These are phyloP conservation scores for Plectrocnemia conspersa DNA, from an alignment of 1,140 invertebrate species.

Conservation along the genomic window DNA sequence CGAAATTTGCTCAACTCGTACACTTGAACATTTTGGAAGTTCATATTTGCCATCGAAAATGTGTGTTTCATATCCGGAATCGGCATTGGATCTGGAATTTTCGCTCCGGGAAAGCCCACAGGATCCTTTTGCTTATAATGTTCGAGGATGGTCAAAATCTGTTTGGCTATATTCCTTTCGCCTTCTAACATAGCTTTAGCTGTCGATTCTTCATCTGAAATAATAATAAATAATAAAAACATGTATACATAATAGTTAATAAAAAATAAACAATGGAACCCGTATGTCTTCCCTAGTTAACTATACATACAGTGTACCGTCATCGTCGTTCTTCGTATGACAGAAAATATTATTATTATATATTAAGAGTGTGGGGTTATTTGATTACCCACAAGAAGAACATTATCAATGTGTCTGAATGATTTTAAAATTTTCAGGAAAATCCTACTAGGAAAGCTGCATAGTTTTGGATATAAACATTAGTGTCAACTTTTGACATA, in stretches of 20 bases:
- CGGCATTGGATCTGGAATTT: constrained; percentile 71
- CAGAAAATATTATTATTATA: too few species aligned
- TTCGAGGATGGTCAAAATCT: constrained; percentile 66
- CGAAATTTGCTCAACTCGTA: constrained; percentile 74
- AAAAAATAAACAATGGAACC: too few species aligned
- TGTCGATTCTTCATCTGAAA: not conserved
- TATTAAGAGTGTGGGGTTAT: too few species aligned
- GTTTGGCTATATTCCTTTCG: constrained; percentile 63
- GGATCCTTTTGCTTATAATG: constrained; percentile 79
- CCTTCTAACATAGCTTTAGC: constrained; percentile 46
- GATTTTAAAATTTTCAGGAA: too few species aligned
- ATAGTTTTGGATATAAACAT: too few species aligned
- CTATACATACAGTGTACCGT: not conserved
- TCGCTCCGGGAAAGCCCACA: constrained; percentile 68
- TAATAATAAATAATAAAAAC: not conserved
- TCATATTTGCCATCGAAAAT: constrained; percentile 64
- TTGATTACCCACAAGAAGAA: too few species aligned
- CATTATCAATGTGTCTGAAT: too few species aligned
- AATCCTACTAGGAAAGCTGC: too few species aligned
- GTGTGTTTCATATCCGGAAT: constrained; percentile 73
- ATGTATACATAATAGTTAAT: too few species aligned
- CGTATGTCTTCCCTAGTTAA: not conserved
- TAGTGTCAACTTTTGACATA: too few species aligned
- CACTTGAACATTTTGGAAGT: constrained; percentile 65
- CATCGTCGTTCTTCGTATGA: not conserved